Percentiles rank a stretch among this genome's conserved stretches.
These are phyloP conservation scores for Thunnus maccoyii DNA, from an alignment of 2,113 vertebrate genomes.

Conservation along the genomic window DNA sequence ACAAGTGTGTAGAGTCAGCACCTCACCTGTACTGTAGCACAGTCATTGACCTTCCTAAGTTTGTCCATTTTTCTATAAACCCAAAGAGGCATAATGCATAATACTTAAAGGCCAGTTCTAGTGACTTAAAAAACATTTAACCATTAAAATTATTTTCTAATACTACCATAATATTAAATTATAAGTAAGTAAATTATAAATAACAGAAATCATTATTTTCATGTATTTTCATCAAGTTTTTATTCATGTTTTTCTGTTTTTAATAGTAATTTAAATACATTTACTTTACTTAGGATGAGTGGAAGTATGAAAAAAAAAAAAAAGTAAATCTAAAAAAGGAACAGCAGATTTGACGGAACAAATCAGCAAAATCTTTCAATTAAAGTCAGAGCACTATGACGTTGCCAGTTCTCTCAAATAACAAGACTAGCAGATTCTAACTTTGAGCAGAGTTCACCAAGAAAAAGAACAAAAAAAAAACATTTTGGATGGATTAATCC, in stretches of 20 bases:
- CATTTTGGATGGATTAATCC: constrained; percentile 11
- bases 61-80: constrained; percentile 13
- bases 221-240: neutral
- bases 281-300: neutral
- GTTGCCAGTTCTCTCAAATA: neutral
- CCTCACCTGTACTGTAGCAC: constrained; percentile 76
- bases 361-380: constrained; percentile 31
- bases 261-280: constrained; percentile 11
- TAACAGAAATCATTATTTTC: neutral
- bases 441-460: neutral
- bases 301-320: neutral
- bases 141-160: neutral
- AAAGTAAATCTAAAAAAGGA: neutral
- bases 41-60: constrained; percentile 22
- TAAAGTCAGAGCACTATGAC: constrained; percentile 17
- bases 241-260: constrained; percentile 8
- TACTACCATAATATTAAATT: neutral
- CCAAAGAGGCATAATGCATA: constrained; percentile 34
- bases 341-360: neutral
- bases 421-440: neutral
- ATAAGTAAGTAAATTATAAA: neutral
- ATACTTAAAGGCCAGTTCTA: constrained; percentile 11
- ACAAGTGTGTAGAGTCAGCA: constrained; percentile 81
- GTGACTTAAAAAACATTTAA: neutral
- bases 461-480: neutral